These are phyloP conservation scores for Saturnia pavonia DNA, from an alignment of 2,888 invertebrate species.

Conservation along the genomic window DNA sequence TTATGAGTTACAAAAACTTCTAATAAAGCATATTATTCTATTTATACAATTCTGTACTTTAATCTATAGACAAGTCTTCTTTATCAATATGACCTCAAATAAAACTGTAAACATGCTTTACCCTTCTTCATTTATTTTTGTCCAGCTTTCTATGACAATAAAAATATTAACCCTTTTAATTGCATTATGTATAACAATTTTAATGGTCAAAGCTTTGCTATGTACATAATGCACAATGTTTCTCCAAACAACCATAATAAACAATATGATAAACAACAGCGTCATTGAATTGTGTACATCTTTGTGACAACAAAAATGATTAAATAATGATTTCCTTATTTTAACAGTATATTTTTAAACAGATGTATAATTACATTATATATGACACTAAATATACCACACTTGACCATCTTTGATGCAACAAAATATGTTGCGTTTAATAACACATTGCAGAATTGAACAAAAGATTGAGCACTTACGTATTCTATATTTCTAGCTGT, in stretches of 20 bases:
- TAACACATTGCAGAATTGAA: slow-evolving; percentile 40
- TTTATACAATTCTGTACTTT: neutral
- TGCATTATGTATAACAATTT: neutral
- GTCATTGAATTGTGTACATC: slow-evolving; percentile 15
- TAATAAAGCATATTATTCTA: too few species aligned
- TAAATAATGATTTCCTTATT: neutral
- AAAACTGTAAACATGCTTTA: neutral
- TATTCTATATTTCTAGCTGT: slow-evolving; percentile 51
- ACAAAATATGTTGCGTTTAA: slow-evolving; percentile 62
- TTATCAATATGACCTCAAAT: neutral
- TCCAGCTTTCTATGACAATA: neutral
- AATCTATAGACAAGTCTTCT: neutral
- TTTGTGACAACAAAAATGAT: neutral
- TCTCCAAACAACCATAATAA: slow-evolving; percentile 16
- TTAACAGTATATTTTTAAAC: neutral
- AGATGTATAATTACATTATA: neutral
- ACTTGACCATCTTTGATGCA: slow-evolving; percentile 41
- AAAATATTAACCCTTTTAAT: neutral
- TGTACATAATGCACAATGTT: neutral
- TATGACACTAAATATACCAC: slow-evolving; percentile 23
- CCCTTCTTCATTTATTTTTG: neutral
- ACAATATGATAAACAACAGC: slow-evolving; percentile 11
- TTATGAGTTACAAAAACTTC: too few species aligned
- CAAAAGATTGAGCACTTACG: slow-evolving; percentile 74
- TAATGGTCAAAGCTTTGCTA: neutral